phyloP scores from a whole-genome alignment of 2,113 vertebrate genomes.

The Semnornis frantzii region DNA sequence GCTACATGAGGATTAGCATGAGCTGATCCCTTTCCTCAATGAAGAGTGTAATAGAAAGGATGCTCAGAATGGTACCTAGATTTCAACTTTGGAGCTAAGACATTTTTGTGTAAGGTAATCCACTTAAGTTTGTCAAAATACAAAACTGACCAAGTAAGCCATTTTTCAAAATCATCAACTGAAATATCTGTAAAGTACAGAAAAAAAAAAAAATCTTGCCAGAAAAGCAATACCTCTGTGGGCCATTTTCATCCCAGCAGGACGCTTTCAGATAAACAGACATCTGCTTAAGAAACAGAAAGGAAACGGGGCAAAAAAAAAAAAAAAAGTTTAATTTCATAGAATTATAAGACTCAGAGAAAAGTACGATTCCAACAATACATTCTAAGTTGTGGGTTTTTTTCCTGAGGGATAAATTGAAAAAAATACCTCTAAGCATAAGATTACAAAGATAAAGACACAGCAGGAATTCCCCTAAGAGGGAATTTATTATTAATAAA shows the following conservation, averaged over 20 bases:
- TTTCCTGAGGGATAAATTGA: background rate
- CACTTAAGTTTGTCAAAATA: background rate
- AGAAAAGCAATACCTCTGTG: background rate
- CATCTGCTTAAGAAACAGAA: background rate
- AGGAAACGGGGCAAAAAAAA: background rate
- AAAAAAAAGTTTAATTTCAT: background rate
- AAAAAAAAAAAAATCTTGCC: background rate
- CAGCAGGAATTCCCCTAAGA: background rate
- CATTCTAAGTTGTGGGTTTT: background rate
- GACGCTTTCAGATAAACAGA: background rate
- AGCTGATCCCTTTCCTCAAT: background rate
- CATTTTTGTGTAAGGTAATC: background rate
- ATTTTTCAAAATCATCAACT: background rate
- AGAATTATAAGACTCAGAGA: background rate
- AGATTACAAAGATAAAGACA: background rate
- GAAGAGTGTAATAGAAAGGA: background rate
- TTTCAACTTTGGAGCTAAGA: background rate
- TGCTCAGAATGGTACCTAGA: background rate
- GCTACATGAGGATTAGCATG: background rate
- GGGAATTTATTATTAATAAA: background rate
- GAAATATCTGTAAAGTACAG: background rate
- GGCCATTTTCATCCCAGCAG: background rate
- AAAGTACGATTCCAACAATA: background rate
- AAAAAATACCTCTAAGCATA: slow-evolving; percentile 15
- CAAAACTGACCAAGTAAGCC: background rate